Percentiles rank a stretch among this genome's conserved stretches.
These are phyloP conservation scores for Limosa lapponica DNA, from an alignment of 2,797 vertebrate genomes.

Conservation along the genomic window DNA sequence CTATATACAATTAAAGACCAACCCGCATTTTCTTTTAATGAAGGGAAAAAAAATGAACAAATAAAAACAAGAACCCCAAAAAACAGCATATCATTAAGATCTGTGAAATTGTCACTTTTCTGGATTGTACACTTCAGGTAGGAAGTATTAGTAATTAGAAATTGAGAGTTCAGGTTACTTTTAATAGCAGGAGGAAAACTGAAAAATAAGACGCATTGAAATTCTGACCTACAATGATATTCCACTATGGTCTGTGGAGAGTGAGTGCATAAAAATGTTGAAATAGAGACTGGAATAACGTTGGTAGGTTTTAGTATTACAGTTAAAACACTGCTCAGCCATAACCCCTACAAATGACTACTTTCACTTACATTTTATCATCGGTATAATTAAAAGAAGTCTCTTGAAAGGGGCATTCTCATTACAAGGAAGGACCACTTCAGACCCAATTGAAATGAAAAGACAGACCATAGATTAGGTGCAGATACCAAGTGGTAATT, in stretches of 20 bases:
- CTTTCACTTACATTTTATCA: conserved; percentile 75
- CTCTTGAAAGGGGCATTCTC: conserved; percentile 79
- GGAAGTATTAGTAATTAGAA: not conserved
- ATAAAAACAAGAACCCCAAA: not conserved
- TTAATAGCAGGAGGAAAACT: conserved; percentile 3
- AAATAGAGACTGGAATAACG: conserved; percentile 66
- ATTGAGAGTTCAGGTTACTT: not conserved
- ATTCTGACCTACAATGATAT: conserved; percentile 45
- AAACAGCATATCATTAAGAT: not conserved
- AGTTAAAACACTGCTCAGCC: conserved; percentile 66
- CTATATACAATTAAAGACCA: not conserved
- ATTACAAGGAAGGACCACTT: conserved; percentile 78
- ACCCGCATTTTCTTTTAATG: not conserved
- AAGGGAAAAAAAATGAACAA: rapidly evolving
- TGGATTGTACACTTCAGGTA: not conserved
- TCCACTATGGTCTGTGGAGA: not conserved
- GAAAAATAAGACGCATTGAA: conserved; percentile 25
- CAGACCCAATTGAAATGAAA: conserved; percentile 76
- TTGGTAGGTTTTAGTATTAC: conserved; percentile 67
- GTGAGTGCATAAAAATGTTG: conserved; percentile 62
- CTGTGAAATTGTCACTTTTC: not conserved
- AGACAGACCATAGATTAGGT: conserved; percentile 66
- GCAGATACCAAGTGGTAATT: conserved; percentile 75
- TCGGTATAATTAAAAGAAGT: conserved; percentile 74
- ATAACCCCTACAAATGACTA: conserved; percentile 75